Evolutionary conservation across 2,113 vertebrate species (phyloP), one percentile per base, ranked within the genome.

Genomic region (Oxyruncus cristatus): DNA sequence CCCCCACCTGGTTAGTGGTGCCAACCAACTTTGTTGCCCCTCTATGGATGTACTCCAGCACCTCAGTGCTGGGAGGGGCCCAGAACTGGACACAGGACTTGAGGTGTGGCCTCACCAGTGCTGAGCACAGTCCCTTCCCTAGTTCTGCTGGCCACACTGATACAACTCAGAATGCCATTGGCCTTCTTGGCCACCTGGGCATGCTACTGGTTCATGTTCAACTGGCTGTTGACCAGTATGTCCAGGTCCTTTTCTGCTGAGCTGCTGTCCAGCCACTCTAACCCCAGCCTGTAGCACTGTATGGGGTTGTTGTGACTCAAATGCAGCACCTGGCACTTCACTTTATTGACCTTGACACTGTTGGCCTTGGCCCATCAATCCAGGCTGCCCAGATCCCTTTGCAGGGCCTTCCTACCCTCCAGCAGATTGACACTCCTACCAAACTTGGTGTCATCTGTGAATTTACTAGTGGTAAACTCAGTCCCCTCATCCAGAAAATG

Each of bases 51-150:
- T 0, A 0, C 12, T 24, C 23, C 68, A 46, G 37, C 27, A 7
- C 22, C 4, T 33, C 37, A 33, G 1, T 50, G 22, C 28, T 50
- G 49, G 18, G 22, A 77, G 35, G 28, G 44, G 12, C 12, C 21
- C 28, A 62, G 46, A 42, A 23, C 9, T 50, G 32, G 14, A 16
- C 22, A 32, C 58, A 19, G 17, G 5, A 49, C 15, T 32, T 14
- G 5, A 50, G 18, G 42, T 16, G 3, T 42, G 14, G 9, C 32
- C 35, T 73, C 18, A 27, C 9, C 27, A 33, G 18, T 11, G 8
- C 18, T 0, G 0, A 58, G 35, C 23, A 16, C 62, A 44, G n/a
- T n/a, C n/a, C n/a, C n/a, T n/a, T 2, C 14, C 12, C 44, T 33
- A 12, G 0, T 13, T 9, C 76, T 44, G 22, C 32, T 58, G 59